Percentiles rank a stretch among this genome's conserved stretches.
phyloP scores from a whole-genome alignment of 2,888 invertebrate genomes.

The Nephrotoma flavescens region DNA sequence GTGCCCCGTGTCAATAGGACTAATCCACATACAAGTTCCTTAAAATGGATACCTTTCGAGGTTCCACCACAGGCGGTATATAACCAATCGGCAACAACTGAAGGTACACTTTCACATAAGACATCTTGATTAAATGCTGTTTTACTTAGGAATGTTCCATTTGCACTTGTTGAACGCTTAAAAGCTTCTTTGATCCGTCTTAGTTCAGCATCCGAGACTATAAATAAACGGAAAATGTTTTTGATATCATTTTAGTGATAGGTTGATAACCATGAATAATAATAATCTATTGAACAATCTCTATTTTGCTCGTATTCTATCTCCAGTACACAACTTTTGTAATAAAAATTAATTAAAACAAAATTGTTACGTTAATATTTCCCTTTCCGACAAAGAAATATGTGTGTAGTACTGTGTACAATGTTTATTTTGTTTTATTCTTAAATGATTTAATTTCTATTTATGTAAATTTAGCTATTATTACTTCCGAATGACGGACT shows the following conservation, averaged over 20 bases:
- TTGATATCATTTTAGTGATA: neutral
- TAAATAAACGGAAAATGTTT: constrained; percentile 1
- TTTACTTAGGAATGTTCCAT: constrained; percentile 50
- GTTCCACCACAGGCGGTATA: constrained; percentile 76
- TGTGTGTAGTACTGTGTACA: too few relatives aligned
- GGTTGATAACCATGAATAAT: neutral
- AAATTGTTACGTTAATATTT: neutral
- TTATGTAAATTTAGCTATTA: neutral
- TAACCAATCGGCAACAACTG: constrained; percentile 65
- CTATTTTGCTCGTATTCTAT: neutral
- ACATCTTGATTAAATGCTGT: constrained; percentile 72
- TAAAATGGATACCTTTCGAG: constrained; percentile 63
- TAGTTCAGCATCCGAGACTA: constrained; percentile 72
- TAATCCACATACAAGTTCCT: constrained; percentile 71
- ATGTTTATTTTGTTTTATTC: too few relatives aligned
- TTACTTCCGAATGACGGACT: neutral
- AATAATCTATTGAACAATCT: neutral
- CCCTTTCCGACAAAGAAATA: neutral
- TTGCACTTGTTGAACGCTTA: constrained; percentile 63
- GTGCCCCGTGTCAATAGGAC: constrained; percentile 75
- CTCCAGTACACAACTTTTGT: neutral
- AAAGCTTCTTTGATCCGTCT: constrained; percentile 77
- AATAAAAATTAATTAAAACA: neutral
- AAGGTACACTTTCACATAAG: constrained; percentile 72
- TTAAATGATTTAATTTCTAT: neutral